A percentile compares a stretch with the other conserved stretches of the same genome.
Evolutionary conservation across 2,888 invertebrate genomes (phyloP).

Genomic region (Isotomurus palustris): DNA sequence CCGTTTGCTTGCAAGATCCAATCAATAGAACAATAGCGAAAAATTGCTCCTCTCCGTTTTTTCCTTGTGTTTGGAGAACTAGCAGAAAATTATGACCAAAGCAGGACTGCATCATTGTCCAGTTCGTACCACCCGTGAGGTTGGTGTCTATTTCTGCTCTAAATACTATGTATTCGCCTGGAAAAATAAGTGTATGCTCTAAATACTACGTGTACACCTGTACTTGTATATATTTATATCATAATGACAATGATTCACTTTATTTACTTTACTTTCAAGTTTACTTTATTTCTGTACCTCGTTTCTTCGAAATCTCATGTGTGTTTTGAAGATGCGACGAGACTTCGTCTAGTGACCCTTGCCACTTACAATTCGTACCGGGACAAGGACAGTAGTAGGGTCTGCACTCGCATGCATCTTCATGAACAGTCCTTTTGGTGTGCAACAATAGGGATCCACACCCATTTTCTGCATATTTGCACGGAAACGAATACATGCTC

Average conservation of each 20-base stretch:
- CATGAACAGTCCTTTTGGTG: conserved; percentile 98
- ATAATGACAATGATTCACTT: no score
- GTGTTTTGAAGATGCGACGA: conserved; percentile 97
- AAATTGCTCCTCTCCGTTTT: conserved; percentile 93
- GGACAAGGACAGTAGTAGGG: conserved; percentile 97
- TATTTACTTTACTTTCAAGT: no score
- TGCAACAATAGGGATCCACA: conserved; percentile 87
- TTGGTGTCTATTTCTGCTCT: conserved; percentile 99
- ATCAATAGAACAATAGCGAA: conserved; percentile 99
- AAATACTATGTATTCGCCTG: conserved; percentile 97
- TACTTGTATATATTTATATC: no score
- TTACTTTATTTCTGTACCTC: no score
- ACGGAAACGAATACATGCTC: conserved; percentile 96
- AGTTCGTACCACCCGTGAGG: conserved; percentile 97
- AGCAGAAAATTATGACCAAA: conserved; percentile 99
- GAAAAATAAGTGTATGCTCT: conserved; percentile 28
- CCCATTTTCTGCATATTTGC: conserved; percentile 94
- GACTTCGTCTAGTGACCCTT: conserved; percentile 93
- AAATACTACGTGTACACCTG: no score
- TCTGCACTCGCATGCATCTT: conserved; percentile 96
- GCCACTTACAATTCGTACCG: conserved; percentile 98
- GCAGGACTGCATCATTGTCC: conserved; percentile 99
- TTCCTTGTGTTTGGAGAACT: conserved; percentile 96
- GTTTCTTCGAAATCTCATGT: no score
- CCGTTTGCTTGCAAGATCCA: conserved; percentile 97